Base-by-base conservation (phyloP, 2,888 invertebrate genomes). In the Leptinotarsa peninsularis region DNA sequence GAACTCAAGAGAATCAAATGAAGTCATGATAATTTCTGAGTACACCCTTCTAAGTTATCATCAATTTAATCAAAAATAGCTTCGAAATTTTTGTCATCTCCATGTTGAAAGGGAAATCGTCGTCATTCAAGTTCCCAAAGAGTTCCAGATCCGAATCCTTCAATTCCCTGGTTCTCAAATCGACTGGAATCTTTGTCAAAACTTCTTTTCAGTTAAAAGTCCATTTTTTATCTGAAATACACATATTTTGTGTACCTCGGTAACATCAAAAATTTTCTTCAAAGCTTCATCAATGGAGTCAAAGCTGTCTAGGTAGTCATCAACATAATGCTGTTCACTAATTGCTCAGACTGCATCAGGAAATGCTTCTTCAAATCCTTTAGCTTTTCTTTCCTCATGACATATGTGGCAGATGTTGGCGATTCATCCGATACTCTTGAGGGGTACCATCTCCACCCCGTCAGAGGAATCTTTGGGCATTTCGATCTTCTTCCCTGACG, bases 341-440 rank as follows among this genome's bases (percentile, higher is more conserved):
- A 23, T 23, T 23, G 23, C 23, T 23, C 23, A 23, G 23, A 23
- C 23, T 18, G 56, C 56, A 18, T n/a, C 56, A 56, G 56, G 21
- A 56, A 56, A 56, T 56, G n/a, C 56, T 56, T 56, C 21, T 56
- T 56, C 56, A 56, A 56, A 56, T 18, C n/a, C 56, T 17, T 56
- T n/a, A 7, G n/a, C 56, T n/a, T 56, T 56, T 56, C 23, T 23
- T 23, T 56, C 21, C 3, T 23, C 23, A 23, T 23, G 23, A 23
- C 3, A 23, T 23, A 23, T 3, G 23, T 23, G n/a, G 54, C 17
- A 5, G n/a, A 54, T n/a, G 54, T n/a, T n/a, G 54, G 54, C 0
- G 23, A 23, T 23, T 4, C 10, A 50, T 17, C n/a, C 54, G n/a
- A n/a, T 3, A 54, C n/a, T 54, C n/a, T 54, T 54, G 17, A 17